These are phyloP conservation scores for Sycophila sp. DNA, from an alignment of 1,140 invertebrate species.

Conservation along the genomic window DNA sequence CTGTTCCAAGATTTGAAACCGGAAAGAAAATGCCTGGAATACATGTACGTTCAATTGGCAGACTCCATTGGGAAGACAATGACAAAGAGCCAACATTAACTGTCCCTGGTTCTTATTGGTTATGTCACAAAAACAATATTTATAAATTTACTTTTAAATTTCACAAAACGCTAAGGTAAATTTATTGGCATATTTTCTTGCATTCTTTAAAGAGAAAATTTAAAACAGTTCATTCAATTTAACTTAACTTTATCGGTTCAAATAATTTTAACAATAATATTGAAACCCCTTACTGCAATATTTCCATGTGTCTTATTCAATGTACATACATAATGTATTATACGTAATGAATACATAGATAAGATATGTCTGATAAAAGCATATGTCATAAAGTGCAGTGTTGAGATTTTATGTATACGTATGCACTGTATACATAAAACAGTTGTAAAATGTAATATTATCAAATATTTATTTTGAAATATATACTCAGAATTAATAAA, in stretches of 20 bases:
- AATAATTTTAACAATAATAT: not conserved
- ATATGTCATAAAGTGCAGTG: not conserved
- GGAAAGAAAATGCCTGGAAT: slow-evolving; percentile 65
- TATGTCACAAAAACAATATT: slow-evolving; percentile 61
- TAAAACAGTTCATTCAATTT: too few relatives aligned
- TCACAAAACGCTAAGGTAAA: slow-evolving; percentile 56
- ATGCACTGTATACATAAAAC: not conserved
- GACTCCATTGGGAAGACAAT: slow-evolving; percentile 55
- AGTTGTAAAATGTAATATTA: not conserved
- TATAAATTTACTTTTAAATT: slow-evolving; percentile 64
- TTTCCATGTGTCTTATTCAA: not conserved
- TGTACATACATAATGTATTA: not conserved
- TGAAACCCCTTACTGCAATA: not conserved
- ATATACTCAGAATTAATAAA: not conserved
- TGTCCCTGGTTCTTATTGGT: slow-evolving; percentile 63
- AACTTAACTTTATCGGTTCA: not conserved
- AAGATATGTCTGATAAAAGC: slow-evolving; percentile 8
- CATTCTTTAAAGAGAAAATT: not conserved
- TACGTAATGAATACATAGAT: slow-evolving; percentile 12
- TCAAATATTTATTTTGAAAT: not conserved
- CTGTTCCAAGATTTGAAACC: slow-evolving; percentile 60
- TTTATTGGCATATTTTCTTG: not conserved
- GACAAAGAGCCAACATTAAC: slow-evolving; percentile 54
- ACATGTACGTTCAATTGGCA: slow-evolving; percentile 61
- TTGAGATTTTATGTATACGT: not conserved